Base-by-base conservation (phyloP, 2,797 vertebrate genomes). In the Leptoclinus maculatus region DNA sequence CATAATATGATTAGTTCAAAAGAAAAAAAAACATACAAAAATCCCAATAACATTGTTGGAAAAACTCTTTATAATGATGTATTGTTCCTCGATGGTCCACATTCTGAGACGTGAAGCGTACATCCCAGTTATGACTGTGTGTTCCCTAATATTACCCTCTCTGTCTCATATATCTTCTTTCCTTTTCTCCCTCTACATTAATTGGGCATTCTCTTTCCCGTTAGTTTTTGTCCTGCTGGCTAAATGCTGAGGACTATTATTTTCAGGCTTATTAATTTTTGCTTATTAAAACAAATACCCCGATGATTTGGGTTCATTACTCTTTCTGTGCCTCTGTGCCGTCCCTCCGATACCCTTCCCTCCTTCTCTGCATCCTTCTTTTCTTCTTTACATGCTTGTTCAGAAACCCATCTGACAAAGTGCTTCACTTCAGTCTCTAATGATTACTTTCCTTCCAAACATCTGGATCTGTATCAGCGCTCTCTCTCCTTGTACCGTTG, bases 201-300 rank as follows among this genome's bases (percentile, higher is more conserved):
- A 91, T 94, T 91, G 82, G 71, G 43, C 77, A 75, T 69, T 80
- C 39, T 86, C 69, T 88, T 83, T 80, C 45, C 53, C 27, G 62
- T 77, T 82, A 76, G 79, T 84, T 86, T 89, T 87, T 77, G 66
- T 87, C 84, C 86, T 91, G 88, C 83, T 87, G 84, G 78, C 76
- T 84, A 70, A 86, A 67, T 87, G 77, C 88, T 80, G 82, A 78
- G 68, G 59, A 85, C 89, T 82, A 83, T 92, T 94, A 90, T 93
- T 92, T 90, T 83, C 82, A 86, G 88, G 77, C 88, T 91, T 90
- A 90, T 92, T 93, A 87, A 91, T 93, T 91, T 91, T 88, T 83
- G n/a, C n/a, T n/a, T n/a, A n/a, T n/a, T n/a, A n/a, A 89, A 93
- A 93, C 85, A 93, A 94, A 93, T 87, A 83, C 78, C 72, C 62